Base-by-base conservation (phyloP, 2,113 vertebrate genomes). In the Harpagus bidentatus region DNA sequence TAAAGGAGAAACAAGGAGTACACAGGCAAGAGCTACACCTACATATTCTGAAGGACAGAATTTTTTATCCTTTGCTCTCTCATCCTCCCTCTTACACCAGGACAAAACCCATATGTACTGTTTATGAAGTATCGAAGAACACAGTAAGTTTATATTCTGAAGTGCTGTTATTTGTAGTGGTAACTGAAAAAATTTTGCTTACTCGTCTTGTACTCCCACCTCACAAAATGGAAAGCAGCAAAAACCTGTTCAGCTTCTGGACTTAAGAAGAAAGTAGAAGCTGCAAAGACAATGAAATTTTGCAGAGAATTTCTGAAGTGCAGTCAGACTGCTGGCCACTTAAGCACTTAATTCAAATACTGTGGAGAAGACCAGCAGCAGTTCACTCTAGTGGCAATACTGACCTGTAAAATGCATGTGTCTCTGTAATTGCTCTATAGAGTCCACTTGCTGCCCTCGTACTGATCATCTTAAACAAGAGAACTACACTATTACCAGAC, bases 331-430 rank as follows among this genome's bases (percentile, higher is more conserved):
- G 21, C n/a, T 84, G 65, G n/a, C 45, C 90, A 62, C 43, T 73
- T 48, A 36, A 53, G 20, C 53, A 48, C 45, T 56, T 38, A 26
- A 34, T 11, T 83, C 17, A 82, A 50, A 52, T 34, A 42, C 32
- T 72, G 45, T 17, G 36, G 47, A 76, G 34, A 79, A 56, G 29
- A 83, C 20, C 45, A 80, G 48, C 42, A 76, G 48, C 52, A 82
- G 58, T 10, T 59, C 16, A 58, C 8, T 62, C 52, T 6, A 50
- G 38, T 3, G 8, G 74, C 21, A 70, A 65, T 55, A 97, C 98
- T 84, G 94, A 99, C 99, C 99, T 99, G 98, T 99, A 99, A 98
- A 99, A 99, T 8, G 99, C 99, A 31, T 99, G 99, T 0, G 99
- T 99, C 94, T 99, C 99, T 0, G 99, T 99, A 96, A 99, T 99